A percentile compares a stretch with the other conserved stretches of the same genome.
Conservation (phyloP, 2,113 vertebrate species). For the Corvus moneduloides region DNA sequence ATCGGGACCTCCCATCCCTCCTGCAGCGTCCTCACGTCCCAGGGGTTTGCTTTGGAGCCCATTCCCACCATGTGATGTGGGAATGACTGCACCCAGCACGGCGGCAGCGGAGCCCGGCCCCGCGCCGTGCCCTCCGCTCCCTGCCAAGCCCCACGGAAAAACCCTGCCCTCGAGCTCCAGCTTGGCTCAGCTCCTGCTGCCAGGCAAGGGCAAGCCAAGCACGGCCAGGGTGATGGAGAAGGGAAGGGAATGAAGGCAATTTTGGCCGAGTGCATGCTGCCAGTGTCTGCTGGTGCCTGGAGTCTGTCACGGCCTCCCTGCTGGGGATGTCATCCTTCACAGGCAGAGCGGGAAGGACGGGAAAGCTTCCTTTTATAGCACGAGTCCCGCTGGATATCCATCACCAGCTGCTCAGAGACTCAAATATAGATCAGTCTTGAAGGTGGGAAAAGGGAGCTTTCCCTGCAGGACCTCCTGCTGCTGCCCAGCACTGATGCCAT, state of each 20-base stretch:
- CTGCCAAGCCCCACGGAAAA: neutral
- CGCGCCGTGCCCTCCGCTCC: rapidly evolving
- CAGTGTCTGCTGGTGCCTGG: neutral
- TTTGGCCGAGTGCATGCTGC: neutral
- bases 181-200: neutral
- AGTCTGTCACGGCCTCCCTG: neutral
- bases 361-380: neutral
- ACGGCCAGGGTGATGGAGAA: neutral
- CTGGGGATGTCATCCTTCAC: neutral
- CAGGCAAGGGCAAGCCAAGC: neutral
- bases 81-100: neutral
- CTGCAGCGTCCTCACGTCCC: neutral
- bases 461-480: neutral
- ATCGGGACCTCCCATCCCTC: rapidly evolving
- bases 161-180: neutral
- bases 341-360: neutral
- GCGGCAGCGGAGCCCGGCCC: neutral
- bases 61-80: rapidly evolving
- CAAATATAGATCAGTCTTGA: neutral
- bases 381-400: neutral
- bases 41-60: neutral
- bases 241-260: neutral
- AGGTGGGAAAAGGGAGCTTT: neutral
- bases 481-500: neutral
- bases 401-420: neutral